Base-by-base conservation (phyloP, 2,113 vertebrate genomes). In the Indicator indicator region DNA sequence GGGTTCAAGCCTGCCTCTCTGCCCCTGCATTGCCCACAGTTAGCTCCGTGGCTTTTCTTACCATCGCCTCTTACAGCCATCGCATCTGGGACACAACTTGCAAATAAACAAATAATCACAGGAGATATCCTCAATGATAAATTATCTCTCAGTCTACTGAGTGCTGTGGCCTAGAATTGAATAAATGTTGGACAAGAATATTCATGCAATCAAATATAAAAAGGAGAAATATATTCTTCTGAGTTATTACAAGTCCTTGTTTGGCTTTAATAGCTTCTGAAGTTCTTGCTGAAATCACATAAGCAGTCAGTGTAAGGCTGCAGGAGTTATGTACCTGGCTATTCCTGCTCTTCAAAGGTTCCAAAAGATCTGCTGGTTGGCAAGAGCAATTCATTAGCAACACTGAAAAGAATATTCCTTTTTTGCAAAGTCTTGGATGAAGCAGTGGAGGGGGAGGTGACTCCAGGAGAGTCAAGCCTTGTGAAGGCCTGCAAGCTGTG, bases 351-450 rank as follows among this genome's bases (percentile, higher is more conserved):
- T 97, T 97, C 96, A 97, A 97, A 97, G 95, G 88, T 83, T 88
- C 68, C 46, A 63, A 76, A 94, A 95, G 95, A 97, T 95, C 97
- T 97, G 97, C 62, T 97, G 84, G 82, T 93, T 96, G 96, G 95
- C 97, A 94, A 93, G 73, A 96, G 85, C 91, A 95, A 97, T 97
- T 97, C 97, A 97, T 97, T 96, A 97, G 81, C 78, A 94, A 94
- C 92, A 84, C n/a, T 76, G 85, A 88, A 96, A 96, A 94, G 94
- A 96, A 4, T 4, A 21, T 83, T 93, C 75, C 67, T 88, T 94
- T 44, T 96, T 76, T 78, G 88, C 93, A 90, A 82, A 86, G 67
- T 54, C 73, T 56, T 82, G 78, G 84, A 90, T 91, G 90, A 89
- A 88, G 78, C 81, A 94, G 88, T 64, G 68, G 64, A 94, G 77